Percentiles rank a stretch among this genome's conserved stretches.
These are phyloP conservation scores for Drosophila aldrichi DNA, from an alignment of 2,888 invertebrate genomes.

Conservation along the genomic window DNA sequence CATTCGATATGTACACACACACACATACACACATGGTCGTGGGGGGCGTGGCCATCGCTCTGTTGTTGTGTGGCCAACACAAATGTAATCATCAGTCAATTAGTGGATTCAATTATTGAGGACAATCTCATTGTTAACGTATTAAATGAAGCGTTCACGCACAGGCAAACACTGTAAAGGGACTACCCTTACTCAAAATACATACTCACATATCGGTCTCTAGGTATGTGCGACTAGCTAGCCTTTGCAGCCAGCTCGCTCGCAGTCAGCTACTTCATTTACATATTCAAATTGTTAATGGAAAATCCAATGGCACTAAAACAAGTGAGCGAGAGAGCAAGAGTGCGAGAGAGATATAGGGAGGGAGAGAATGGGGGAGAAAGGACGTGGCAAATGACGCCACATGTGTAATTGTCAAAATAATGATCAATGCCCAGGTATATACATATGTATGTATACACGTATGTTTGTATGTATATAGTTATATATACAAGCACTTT, in stretches of 20 bases:
- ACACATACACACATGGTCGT: background rate
- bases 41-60: constrained; percentile 11
- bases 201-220: constrained; percentile 2
- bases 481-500: constrained; percentile 36
- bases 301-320: constrained; percentile 77
- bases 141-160: constrained; percentile 79
- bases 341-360: background rate
- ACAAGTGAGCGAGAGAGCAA: constrained; percentile 20
- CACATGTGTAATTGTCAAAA: constrained; percentile 82
- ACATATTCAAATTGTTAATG: constrained; percentile 82
- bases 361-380: background rate
- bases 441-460: background rate
- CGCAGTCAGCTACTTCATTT: constrained; percentile 56
- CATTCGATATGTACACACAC: constrained; percentile 17
- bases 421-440: constrained; percentile 74
- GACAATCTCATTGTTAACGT: constrained; percentile 80
- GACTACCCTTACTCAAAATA: constrained; percentile 10
- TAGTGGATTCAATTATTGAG: constrained; percentile 83
- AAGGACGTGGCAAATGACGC: constrained; percentile 56
- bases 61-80: constrained; percentile 71
- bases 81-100: constrained; percentile 82
- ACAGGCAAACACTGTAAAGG: constrained; percentile 70
- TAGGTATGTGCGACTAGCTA: background rate
- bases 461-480: background rate
- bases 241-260: constrained; percentile 11